A percentile compares a stretch with the other conserved stretches of the same genome.
Conservation (phyloP, 2,888 invertebrate species). For the Cantharis nigra region DNA sequence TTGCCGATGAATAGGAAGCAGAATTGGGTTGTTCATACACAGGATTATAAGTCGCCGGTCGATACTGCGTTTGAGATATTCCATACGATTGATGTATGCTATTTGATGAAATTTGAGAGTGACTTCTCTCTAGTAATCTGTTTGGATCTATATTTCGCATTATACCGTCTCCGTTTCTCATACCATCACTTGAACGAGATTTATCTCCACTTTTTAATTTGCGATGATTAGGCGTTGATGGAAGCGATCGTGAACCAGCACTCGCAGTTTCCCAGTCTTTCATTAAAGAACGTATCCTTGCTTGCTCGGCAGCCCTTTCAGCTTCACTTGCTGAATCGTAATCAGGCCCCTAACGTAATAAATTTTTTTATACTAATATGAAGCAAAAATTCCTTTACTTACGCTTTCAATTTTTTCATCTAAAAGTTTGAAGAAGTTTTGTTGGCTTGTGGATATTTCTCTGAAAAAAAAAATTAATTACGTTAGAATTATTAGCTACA, state of each 20-base stretch:
- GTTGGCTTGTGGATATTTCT: constrained; percentile 86
- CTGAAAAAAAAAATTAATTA: constrained; percentile 61
- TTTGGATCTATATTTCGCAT: constrained; percentile 4
- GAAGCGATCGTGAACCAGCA: constrained; percentile 60
- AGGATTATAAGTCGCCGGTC: constrained; percentile 37
- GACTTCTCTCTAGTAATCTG: constrained; percentile 2
- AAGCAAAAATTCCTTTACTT: constrained; percentile 48
- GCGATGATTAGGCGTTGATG: constrained; percentile 58
- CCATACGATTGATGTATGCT: constrained; percentile 54
- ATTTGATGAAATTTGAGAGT: constrained; percentile 48
- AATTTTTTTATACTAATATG: background rate
- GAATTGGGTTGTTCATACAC: constrained; percentile 30
- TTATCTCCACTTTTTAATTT: constrained; percentile 39
- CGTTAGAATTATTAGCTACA: background rate
- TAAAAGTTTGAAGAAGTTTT: constrained; percentile 91
- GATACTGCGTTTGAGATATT: constrained; percentile 44
- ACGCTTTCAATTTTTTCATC: constrained; percentile 92
- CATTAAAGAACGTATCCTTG: constrained; percentile 68
- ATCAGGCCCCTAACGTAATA: constrained; percentile 72
- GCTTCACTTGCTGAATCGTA: constrained; percentile 79
- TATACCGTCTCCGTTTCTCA: constrained; percentile 18
- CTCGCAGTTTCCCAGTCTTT: constrained; percentile 80
- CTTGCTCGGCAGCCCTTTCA: constrained; percentile 71
- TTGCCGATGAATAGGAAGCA: constrained; percentile 43
- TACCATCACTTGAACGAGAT: constrained; percentile 24